Percentiles rank a stretch among this genome's conserved stretches.
Evolutionary conservation across 2,797 vertebrate species (phyloP).

Genomic region (Phoxinus dragarum): DNA sequence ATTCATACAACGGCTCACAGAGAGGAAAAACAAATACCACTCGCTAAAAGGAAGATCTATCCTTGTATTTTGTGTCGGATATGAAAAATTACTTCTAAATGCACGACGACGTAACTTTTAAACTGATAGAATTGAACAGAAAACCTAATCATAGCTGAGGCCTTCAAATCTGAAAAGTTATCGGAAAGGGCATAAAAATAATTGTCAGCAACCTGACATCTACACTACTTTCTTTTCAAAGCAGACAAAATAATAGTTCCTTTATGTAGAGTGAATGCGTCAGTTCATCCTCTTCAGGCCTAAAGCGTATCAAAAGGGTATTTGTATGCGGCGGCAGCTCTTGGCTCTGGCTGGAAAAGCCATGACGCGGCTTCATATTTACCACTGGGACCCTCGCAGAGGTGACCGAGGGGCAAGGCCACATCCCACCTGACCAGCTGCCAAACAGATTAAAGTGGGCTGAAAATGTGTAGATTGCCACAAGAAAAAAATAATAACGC

Average conservation of each 20-base stretch:
- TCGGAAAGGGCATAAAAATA: background rate
- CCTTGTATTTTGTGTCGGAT: background rate
- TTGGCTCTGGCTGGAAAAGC: constrained; percentile 58
- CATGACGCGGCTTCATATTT: constrained; percentile 75
- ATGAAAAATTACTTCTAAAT: background rate
- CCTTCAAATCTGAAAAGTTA: background rate
- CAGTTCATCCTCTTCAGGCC: constrained; percentile 41
- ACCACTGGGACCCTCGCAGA: constrained; percentile 68
- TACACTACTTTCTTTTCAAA: constrained; percentile 10
- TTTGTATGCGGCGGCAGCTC: constrained; percentile 65
- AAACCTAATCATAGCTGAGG: background rate
- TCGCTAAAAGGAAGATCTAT: background rate
- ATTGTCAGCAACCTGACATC: background rate
- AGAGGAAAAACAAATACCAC: constrained; percentile 36
- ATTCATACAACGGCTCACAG: constrained; percentile 71
- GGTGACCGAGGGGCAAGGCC: constrained; percentile 78
- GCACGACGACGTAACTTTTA: background rate
- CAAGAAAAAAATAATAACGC: constrained; percentile 74
- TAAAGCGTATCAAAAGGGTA: constrained; percentile 50
- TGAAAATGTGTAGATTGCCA: constrained; percentile 74
- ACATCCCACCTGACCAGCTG: constrained; percentile 74
- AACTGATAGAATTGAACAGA: background rate
- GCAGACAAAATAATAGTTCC: background rate
- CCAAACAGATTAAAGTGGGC: constrained; percentile 80
- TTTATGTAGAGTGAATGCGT: constrained; percentile 32